phyloP scores from a whole-genome alignment of 2,888 invertebrate genomes.

The Hypselothyrea guttata region DNA sequence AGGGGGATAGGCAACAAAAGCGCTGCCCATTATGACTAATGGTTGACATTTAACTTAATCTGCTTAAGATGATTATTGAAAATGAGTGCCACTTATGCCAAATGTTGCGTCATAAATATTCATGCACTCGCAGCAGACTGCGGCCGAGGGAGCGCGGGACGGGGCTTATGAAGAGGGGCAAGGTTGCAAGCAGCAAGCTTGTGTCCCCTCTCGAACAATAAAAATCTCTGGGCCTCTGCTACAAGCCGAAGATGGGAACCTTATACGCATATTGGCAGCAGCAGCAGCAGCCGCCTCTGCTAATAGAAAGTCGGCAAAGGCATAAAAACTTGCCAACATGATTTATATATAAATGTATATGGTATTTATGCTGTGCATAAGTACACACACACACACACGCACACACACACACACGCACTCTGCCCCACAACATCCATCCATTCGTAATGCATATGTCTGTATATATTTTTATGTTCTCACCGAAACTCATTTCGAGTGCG shows the following conservation, averaged over 20 bases:
- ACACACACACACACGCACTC: constrained; percentile 28
- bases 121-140: constrained; percentile 59
- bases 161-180: neutral
- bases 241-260: constrained; percentile 28
- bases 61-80: constrained; percentile 77
- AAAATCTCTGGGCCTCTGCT: constrained; percentile 47
- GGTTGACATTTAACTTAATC: constrained; percentile 76
- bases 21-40: constrained; percentile 75
- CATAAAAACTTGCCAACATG: constrained; percentile 78
- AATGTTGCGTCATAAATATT: constrained; percentile 78
- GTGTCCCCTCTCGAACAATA: constrained; percentile 31
- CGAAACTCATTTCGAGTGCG: constrained; percentile 61
- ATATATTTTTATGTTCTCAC: constrained; percentile 27
- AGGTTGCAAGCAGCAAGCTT: no score
- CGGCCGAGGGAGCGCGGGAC: neutral
- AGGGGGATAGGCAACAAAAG: constrained; percentile 57
- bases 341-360: constrained; percentile 67
- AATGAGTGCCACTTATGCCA: constrained; percentile 76
- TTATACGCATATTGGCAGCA: constrained; percentile 12
- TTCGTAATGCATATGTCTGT: constrained; percentile 27
- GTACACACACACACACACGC: constrained; percentile 27
- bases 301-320: constrained; percentile 70
- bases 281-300: constrained; percentile 47
- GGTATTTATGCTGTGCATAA: constrained; percentile 55
- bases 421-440: constrained; percentile 57